phyloP scores from a whole-genome alignment of 2,113 vertebrate genomes.

The Agapornis roseicollis region DNA sequence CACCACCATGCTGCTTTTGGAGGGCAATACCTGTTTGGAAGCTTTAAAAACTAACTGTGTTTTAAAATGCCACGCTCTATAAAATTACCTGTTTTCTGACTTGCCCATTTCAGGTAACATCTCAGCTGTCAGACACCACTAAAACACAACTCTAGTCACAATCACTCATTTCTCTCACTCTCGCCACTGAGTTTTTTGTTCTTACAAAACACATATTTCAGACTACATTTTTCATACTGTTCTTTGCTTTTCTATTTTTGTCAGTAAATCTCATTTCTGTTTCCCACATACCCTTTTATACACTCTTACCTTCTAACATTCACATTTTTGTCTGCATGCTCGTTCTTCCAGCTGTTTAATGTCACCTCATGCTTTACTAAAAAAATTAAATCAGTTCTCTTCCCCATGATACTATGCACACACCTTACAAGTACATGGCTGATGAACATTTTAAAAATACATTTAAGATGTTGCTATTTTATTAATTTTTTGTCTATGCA shows the following conservation, averaged over 20 bases:
- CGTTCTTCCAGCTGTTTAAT: background rate
- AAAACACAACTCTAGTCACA: background rate
- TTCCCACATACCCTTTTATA: background rate
- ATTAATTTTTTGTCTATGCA: background rate
- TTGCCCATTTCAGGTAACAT: background rate
- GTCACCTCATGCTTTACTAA: background rate
- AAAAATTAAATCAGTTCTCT: background rate
- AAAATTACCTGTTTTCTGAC: background rate
- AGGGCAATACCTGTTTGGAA: too few relatives aligned
- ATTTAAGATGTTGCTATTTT: background rate
- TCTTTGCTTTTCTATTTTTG: background rate
- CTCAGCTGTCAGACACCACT: background rate
- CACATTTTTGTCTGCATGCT: background rate
- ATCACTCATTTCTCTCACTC: background rate
- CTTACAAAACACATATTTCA: background rate
- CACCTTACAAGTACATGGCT: background rate
- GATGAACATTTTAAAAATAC: background rate
- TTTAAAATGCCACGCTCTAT: background rate
- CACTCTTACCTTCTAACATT: background rate
- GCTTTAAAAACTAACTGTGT: background rate
- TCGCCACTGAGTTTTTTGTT: background rate
- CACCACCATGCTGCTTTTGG: rapidly evolving
- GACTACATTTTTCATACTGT: background rate
- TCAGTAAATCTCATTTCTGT: background rate
- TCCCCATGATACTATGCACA: background rate